Conservation (phyloP, 2,888 invertebrate species). For the Melikaiella ostensackeni region DNA sequence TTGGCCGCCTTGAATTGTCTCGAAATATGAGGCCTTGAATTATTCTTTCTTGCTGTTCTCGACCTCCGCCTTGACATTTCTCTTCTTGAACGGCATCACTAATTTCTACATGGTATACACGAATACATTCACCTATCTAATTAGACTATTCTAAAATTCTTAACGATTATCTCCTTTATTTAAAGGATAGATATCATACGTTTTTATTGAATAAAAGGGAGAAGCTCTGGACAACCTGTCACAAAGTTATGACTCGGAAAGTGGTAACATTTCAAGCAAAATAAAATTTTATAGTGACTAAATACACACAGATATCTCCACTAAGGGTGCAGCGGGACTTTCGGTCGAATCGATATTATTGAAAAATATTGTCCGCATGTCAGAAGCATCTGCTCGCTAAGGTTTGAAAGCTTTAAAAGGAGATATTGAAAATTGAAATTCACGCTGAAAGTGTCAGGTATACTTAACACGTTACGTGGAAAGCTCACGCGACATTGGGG, state of each 20-base stretch:
- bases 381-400: conserved; percentile 54
- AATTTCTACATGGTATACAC: too few species aligned
- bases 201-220: not conserved
- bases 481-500: conserved; percentile 18
- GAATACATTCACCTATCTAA: not conserved
- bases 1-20: too few species aligned
- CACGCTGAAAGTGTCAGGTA: conserved; percentile 35
- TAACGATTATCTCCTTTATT: not conserved
- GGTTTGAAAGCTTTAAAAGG: conserved; percentile 51
- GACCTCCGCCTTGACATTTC: too few species aligned
- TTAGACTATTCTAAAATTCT: not conserved
- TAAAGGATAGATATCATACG: not conserved
- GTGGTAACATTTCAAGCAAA: conserved; percentile 4
- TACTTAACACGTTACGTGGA: conserved; percentile 18
- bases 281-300: conserved; percentile 34
- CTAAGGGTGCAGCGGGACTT: conserved; percentile 46
- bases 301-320: conserved; percentile 50
- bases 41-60: too few species aligned
- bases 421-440: conserved; percentile 50
- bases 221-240: conserved; percentile 17
- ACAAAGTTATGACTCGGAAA: not conserved
- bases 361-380: conserved; percentile 59
- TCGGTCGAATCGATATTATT: conserved; percentile 53
- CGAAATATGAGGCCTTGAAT: too few species aligned
- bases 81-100: too few species aligned